phyloP scores from a whole-genome alignment of 2,888 invertebrate species.

The Chrysodeixis includens region DNA sequence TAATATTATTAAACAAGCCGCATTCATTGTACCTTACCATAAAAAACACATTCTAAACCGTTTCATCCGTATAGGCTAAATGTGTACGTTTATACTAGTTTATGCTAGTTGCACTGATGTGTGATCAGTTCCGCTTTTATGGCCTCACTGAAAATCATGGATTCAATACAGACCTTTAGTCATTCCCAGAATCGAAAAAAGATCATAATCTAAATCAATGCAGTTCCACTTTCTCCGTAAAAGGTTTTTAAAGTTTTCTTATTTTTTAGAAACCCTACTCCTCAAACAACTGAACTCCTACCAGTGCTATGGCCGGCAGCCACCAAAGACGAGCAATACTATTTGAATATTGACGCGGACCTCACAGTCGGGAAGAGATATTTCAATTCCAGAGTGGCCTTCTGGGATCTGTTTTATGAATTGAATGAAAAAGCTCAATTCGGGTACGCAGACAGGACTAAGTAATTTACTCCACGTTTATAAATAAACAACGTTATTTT shows the following conservation, averaged over 20 bases:
- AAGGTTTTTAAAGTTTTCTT: neutral
- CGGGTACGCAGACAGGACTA: conserved; percentile 35
- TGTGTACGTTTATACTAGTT: no score
- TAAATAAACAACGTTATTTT: no score
- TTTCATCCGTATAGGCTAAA: no score
- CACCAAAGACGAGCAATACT: conserved; percentile 50
- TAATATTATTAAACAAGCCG: no score
- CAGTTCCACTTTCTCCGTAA: neutral
- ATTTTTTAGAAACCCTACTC: conserved; percentile 65
- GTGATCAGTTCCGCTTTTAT: no score
- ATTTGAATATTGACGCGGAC: conserved; percentile 60
- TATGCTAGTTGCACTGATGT: no score
- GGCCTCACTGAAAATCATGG: no score
- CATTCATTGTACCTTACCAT: no score
- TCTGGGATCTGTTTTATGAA: conserved; percentile 68
- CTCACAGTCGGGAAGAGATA: conserved; percentile 56
- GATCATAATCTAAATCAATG: no score
- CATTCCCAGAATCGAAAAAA: no score
- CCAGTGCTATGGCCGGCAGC: conserved; percentile 62
- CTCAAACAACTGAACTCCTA: conserved; percentile 59
- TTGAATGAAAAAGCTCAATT: conserved; percentile 51
- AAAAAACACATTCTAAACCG: no score
- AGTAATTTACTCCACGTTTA: neutral
- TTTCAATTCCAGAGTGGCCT: conserved; percentile 62
- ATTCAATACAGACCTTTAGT: no score